These are phyloP conservation scores for Pionites leucogaster DNA, from an alignment of 2,113 vertebrate genomes.

Conservation along the genomic window DNA sequence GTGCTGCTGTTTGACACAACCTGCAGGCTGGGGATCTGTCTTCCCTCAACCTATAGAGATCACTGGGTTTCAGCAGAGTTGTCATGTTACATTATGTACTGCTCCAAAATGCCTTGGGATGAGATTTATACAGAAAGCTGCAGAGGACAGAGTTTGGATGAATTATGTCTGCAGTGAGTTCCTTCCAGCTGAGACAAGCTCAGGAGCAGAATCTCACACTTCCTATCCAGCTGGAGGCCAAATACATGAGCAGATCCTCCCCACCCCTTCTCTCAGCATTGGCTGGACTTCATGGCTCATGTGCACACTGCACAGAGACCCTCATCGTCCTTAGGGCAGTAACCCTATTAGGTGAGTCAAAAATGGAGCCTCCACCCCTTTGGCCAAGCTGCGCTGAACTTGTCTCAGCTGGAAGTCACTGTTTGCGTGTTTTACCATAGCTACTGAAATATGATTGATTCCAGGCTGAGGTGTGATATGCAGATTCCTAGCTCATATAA, in stretches of 20 bases:
- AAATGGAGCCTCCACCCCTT: neutral
- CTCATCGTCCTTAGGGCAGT: neutral
- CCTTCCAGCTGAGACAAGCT: constrained; percentile 15
- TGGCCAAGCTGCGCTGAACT: neutral
- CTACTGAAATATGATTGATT: constrained; percentile 24
- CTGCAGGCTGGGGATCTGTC: neutral
- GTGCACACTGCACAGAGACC: neutral
- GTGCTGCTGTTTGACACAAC: neutral
- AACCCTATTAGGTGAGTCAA: neutral
- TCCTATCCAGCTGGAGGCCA: neutral
- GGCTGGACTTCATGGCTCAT: neutral
- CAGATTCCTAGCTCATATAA: neutral
- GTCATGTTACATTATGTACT: neutral
- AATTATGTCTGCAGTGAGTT: neutral
- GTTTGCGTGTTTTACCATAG: constrained; percentile 32
- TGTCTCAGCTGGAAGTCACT: constrained; percentile 54
- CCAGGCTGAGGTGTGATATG: constrained; percentile 26
- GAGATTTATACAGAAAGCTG: neutral
- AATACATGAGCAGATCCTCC: neutral
- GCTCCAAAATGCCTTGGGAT: neutral
- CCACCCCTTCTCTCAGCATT: neutral
- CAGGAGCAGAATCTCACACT: neutral
- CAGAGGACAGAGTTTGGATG: neutral
- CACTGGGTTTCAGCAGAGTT: neutral
- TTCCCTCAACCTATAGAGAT: neutral